These are phyloP conservation scores for Tyria jacobaeae DNA, from an alignment of 2,888 invertebrate genomes.

Conservation along the genomic window DNA sequence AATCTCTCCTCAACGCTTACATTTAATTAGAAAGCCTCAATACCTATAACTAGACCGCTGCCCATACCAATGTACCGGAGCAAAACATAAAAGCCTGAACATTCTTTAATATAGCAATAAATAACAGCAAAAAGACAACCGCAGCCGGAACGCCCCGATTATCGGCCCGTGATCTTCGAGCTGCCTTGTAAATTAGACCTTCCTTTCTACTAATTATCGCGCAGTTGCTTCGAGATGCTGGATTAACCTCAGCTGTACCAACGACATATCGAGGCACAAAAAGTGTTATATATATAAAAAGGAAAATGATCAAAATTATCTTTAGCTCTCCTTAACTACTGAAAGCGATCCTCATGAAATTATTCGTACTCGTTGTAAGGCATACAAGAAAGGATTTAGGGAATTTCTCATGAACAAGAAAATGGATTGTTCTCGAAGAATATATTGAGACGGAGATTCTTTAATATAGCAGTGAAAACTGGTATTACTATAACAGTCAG, in stretches of 20 bases:
- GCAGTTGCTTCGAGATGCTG: constrained; percentile 32
- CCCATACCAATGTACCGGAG: neutral
- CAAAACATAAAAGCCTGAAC: constrained; percentile 11
- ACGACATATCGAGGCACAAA: neutral
- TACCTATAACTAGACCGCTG: neutral
- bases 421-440: no score
- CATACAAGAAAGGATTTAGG: no score
- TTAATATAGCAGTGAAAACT: no score
- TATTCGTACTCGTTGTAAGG: no score
- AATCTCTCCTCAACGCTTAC: neutral
- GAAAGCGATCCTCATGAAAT: no score
- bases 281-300: neutral
- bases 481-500: no score
- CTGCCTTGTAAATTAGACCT: constrained; percentile 40
- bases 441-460: no score
- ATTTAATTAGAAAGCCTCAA: neutral
- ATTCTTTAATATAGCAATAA: constrained; percentile 26
- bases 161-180: constrained; percentile 20
- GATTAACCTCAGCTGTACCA: constrained; percentile 9
- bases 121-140: constrained; percentile 15
- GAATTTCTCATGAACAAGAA: no score
- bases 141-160: constrained; percentile 14
- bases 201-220: constrained; percentile 49
- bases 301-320: no score
- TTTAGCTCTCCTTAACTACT: no score